Evolutionary conservation across 30 jellyfish, hydroid and myxozoan genomes (phyloP).

Genomic region (Rhopilema esculentum): DNA sequence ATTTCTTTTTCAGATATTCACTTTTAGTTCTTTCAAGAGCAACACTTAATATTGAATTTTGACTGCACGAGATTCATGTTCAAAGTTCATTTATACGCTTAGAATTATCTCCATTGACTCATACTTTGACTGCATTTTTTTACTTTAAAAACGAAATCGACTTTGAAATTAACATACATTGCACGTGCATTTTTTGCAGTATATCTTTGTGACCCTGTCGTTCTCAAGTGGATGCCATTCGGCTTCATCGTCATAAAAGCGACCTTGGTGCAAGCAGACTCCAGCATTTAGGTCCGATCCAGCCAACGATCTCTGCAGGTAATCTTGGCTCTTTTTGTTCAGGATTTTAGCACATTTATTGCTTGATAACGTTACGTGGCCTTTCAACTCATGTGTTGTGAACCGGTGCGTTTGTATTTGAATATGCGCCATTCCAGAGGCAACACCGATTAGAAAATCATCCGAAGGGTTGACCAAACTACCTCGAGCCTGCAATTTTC

Average conservation of each 20-base stretch:
- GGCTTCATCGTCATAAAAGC: constrained; percentile 60
- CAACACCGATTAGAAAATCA: constrained; percentile 30
- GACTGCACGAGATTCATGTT: too few relatives aligned
- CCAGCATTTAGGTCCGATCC: constrained; percentile 52
- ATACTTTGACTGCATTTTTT: too few relatives aligned
- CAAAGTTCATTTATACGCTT: too few relatives aligned
- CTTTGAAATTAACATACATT: constrained; percentile 27
- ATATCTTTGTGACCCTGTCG: constrained; percentile 42
- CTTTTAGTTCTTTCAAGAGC: too few relatives aligned
- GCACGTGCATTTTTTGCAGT: constrained; percentile 51
- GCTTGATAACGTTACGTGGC: constrained; percentile 39
- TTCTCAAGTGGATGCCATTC: constrained; percentile 57
- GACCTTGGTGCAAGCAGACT: constrained; percentile 61
- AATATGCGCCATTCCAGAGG: constrained; percentile 66
- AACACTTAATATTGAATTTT: too few relatives aligned
- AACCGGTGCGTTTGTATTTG: constrained; percentile 29
- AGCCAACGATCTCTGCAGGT: constrained; percentile 46
- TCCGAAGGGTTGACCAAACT: constrained; percentile 48
- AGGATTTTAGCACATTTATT: constrained; percentile 25
- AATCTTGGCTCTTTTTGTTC: background rate
- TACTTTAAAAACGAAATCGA: too few relatives aligned
- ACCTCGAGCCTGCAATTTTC: constrained; percentile 53
- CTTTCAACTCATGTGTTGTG: constrained; percentile 40
- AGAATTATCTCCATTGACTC: too few relatives aligned
- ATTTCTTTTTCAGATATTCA: too few relatives aligned